Evolutionary conservation across 2,113 vertebrate genomes (phyloP).

Genomic region (Hoplias malabaricus): DNA sequence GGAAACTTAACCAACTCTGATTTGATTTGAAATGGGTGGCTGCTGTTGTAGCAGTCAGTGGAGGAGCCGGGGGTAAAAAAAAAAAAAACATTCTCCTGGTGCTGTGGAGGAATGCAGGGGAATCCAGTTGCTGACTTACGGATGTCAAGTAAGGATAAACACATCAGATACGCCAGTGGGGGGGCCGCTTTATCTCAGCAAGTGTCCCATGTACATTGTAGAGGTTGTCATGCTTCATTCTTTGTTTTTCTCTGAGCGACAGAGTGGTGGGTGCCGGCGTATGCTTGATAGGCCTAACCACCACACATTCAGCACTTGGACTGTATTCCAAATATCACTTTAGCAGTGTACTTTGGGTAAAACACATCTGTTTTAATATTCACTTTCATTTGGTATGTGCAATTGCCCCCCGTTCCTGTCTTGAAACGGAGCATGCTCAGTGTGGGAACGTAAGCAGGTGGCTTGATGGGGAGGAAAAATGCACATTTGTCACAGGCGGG

Average conservation of each 20-base stretch:
- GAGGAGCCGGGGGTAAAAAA: background rate
- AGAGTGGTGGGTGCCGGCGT: background rate
- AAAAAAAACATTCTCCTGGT: background rate
- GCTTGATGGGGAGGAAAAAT: constrained; percentile 68
- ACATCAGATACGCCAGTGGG: background rate
- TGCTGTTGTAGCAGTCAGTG: background rate
- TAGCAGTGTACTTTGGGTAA: too few species aligned
- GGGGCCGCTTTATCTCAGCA: background rate
- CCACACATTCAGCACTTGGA: constrained; percentile 18
- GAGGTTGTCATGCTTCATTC: background rate
- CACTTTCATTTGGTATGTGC: too few species aligned
- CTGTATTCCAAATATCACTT: too few species aligned
- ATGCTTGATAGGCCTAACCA: background rate
- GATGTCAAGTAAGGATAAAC: background rate
- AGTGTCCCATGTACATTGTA: background rate
- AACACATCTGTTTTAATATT: too few species aligned
- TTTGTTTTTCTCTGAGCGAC: background rate
- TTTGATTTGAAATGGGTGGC: background rate
- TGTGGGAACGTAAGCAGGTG: constrained; percentile 64
- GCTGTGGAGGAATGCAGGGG: background rate
- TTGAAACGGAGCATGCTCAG: background rate
- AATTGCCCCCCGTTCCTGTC: constrained; percentile 33
- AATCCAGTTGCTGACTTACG: background rate
- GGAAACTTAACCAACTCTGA: background rate
- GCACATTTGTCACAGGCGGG: constrained; percentile 66